Conservation (phyloP, 2,113 vertebrate species). For the Setophaga petechia region DNA sequence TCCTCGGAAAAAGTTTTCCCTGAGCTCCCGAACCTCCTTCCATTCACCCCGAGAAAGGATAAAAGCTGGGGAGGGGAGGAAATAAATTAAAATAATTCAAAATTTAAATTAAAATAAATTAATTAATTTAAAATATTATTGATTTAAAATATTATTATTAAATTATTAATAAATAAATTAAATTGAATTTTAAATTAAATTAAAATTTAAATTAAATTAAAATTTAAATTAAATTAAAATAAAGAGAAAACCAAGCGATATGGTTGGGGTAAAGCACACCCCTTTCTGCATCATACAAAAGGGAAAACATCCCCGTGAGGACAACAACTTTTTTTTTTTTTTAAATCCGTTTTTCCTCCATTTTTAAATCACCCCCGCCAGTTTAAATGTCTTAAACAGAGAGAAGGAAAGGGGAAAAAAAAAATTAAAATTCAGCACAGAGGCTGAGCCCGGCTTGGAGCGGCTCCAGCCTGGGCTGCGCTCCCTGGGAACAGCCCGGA, state of each 20-base stretch:
- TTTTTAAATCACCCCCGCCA: neutral
- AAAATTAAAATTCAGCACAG: neutral
- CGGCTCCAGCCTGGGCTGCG: conserved; percentile 26
- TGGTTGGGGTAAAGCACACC: rapidly evolving
- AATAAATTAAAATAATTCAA: neutral
- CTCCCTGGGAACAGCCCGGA: conserved; percentile 10
- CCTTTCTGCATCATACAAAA: neutral
- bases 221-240: neutral
- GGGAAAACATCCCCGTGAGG: neutral
- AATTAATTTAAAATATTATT: no score
- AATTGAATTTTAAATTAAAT: neutral
- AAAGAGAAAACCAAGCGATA: neutral
- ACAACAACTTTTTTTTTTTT: neutral
- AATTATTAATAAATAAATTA: no score
- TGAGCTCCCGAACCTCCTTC: neutral
- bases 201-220: no score
- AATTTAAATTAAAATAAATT: neutral
- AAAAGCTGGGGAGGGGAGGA: neutral
- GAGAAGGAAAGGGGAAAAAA: neutral
- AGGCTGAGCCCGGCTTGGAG: neutral
- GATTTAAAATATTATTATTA: no score
- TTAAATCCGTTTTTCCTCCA: neutral
- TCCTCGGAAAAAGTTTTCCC: neutral
- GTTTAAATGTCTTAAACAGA: neutral
- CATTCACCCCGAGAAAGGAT: neutral